Evolutionary conservation across 2,113 vertebrate genomes (phyloP).

Genomic region (Rhodinocichla rosea): DNA sequence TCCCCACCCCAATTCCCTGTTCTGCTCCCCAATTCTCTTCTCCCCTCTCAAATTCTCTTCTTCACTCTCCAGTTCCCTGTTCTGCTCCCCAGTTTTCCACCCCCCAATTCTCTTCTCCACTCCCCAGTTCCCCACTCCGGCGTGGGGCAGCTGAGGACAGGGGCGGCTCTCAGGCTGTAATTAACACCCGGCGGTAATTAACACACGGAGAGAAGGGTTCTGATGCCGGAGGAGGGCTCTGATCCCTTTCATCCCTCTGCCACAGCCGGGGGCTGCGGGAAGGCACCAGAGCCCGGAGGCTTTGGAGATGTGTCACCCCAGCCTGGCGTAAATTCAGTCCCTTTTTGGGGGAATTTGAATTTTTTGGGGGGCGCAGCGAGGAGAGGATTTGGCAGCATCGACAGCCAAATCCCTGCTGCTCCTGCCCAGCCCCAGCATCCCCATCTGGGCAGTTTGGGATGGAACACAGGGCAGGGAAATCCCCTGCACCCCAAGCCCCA

Average conservation of each 20-base stretch:
- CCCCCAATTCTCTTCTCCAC: no score
- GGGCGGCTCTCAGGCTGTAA: neutral
- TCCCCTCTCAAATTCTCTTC: fast-evolving
- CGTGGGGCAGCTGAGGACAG: neutral
- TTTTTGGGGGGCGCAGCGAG: neutral
- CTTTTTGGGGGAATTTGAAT: no score
- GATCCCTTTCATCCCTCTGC: neutral
- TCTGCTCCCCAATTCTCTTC: no score
- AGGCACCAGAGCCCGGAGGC: neutral
- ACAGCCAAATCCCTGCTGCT: neutral
- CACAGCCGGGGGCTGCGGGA: neutral
- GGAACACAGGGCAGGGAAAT: neutral
- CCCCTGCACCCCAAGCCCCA: neutral
- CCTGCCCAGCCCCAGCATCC: neutral
- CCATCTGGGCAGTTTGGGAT: fast-evolving
- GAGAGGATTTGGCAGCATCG: neutral
- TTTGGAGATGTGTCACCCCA: neutral
- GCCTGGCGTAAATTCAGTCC: no score
- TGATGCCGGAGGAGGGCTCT: neutral
- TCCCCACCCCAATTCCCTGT: no score
- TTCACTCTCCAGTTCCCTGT: no score
- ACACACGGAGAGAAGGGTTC: neutral
- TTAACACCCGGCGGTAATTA: no score
- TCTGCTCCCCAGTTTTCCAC: no score
- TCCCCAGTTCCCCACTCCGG: neutral